phyloP scores from a whole-genome alignment of 2,888 invertebrate species.

The Protodeltote pygarga region DNA sequence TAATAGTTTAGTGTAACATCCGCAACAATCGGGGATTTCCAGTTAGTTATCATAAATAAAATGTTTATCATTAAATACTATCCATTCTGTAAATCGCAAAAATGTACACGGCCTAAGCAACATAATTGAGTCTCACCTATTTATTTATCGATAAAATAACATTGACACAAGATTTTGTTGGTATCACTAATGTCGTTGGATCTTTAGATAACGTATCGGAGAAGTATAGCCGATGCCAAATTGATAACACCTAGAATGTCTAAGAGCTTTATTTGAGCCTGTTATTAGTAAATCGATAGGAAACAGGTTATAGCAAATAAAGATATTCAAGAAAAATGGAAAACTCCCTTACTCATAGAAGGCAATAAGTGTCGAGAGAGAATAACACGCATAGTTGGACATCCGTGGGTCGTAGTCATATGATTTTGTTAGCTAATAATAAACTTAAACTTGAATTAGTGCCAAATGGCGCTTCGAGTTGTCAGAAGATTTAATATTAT shows the following conservation, averaged over 20 bases:
- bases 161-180: not conserved
- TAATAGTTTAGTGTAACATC: too few species aligned
- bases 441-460: slow-evolving; percentile 13
- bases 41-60: too few species aligned
- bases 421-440: slow-evolving; percentile 48
- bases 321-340: too few species aligned
- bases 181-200: not conserved
- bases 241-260: too few species aligned
- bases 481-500: not conserved
- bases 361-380: slow-evolving; percentile 1
- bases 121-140: slow-evolving; percentile 3
- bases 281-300: too few species aligned
- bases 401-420: slow-evolving; percentile 46
- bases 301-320: too few species aligned
- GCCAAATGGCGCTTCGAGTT: slow-evolving; percentile 54
- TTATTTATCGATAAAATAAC: not conserved
- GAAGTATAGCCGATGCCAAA: not conserved
- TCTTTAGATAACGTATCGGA: not conserved
- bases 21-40: too few species aligned
- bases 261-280: not conserved
- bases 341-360: not conserved
- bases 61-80: too few species aligned
- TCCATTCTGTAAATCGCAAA: too few species aligned
- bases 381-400: slow-evolving; percentile 25
- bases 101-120: not conserved